Evolutionary conservation across 2,888 invertebrate species (phyloP).

Genomic region (Reticulitermes lucifugus): DNA sequence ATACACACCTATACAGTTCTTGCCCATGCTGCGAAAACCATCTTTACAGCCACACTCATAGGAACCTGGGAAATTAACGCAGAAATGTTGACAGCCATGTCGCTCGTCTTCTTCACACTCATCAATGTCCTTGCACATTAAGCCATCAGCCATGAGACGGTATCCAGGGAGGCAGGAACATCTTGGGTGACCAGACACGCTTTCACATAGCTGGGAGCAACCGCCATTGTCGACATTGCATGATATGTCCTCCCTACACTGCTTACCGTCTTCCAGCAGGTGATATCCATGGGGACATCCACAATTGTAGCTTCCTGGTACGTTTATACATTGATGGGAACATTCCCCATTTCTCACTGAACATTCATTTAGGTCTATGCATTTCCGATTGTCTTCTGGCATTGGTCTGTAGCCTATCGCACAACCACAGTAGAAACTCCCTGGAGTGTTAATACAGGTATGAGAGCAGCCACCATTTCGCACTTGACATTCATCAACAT

Average conservation of each 20-base stretch:
- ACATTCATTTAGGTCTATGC: constrained; percentile 62
- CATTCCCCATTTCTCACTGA: constrained; percentile 64
- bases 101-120: constrained; percentile 65
- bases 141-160: constrained; percentile 58
- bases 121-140: constrained; percentile 56
- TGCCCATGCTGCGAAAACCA: constrained; percentile 42
- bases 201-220: constrained; percentile 69
- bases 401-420: constrained; percentile 59
- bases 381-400: constrained; percentile 54
- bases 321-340: constrained; percentile 62
- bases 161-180: constrained; percentile 65
- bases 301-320: constrained; percentile 57
- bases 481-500: constrained; percentile 53
- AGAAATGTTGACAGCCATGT: constrained; percentile 64
- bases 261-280: constrained; percentile 59
- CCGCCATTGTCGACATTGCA: constrained; percentile 67
- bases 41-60: constrained; percentile 63
- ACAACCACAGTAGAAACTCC: constrained; percentile 57
- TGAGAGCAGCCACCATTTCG: constrained; percentile 62
- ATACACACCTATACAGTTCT: constrained; percentile 46
- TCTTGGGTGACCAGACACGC: constrained; percentile 62
- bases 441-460: constrained; percentile 62
- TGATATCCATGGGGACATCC: constrained; percentile 58
- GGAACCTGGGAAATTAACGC: constrained; percentile 66
- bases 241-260: constrained; percentile 62